A percentile compares a stretch with the other conserved stretches of the same genome.
Conservation (phyloP, 2,888 invertebrate species). For the Notodonta dromedarius region DNA sequence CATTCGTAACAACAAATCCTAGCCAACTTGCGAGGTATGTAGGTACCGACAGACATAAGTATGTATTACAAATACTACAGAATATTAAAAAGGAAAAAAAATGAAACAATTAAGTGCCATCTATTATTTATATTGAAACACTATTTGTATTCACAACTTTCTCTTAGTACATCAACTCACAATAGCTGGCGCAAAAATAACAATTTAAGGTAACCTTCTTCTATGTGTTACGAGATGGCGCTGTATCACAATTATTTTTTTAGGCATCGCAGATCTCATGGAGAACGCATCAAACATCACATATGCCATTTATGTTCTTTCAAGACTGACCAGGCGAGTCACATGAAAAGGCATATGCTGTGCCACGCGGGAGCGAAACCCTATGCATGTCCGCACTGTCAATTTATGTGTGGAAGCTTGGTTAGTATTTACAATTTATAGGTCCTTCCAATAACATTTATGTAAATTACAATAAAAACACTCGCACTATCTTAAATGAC, state of each 20-base stretch:
- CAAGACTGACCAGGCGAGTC: constrained; percentile 86
- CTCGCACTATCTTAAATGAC: no score
- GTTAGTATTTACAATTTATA: constrained; percentile 71
- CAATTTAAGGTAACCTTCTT: neutral
- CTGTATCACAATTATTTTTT: constrained; percentile 32
- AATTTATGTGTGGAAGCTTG: constrained; percentile 90
- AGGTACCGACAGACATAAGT: no score
- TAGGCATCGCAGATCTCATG: constrained; percentile 86
- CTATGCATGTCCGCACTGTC: constrained; percentile 93
- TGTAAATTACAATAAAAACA: no score
- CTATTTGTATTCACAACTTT: no score
- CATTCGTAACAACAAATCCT: constrained; percentile 55
- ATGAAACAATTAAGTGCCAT: constrained; percentile 25
- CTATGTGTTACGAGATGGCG: constrained; percentile 36
- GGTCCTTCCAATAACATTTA: no score
- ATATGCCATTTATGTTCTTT: constrained; percentile 89
- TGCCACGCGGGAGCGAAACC: constrained; percentile 93
- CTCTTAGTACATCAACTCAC: no score
- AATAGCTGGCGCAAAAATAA: constrained; percentile 39
- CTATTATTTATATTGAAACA: constrained; percentile 15
- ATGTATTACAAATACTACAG: no score
- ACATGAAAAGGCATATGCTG: constrained; percentile 91
- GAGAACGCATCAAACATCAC: constrained; percentile 75
- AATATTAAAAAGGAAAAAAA: no score
- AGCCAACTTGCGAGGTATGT: constrained; percentile 63